Conservation (phyloP, 2,888 invertebrate species). For the Polydesmus complanatus region DNA sequence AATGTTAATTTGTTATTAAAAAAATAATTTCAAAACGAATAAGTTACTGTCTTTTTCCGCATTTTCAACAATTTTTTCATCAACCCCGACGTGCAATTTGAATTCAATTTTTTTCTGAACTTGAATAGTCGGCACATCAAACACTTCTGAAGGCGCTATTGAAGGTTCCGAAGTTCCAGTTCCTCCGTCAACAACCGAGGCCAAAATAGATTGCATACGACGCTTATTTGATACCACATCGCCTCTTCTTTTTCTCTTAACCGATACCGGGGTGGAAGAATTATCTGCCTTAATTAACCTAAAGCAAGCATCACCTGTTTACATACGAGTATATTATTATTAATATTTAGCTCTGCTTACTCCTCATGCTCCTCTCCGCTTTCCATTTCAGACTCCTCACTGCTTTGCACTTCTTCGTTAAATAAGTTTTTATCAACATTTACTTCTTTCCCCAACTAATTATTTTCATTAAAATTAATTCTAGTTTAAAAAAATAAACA, state of each 20-base stretch:
- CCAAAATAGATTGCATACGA: conserved; percentile 26
- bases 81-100: conserved; percentile 3
- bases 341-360: conserved; percentile 10
- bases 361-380: conserved; percentile 40
- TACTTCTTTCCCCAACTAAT: not conserved
- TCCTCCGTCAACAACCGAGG: conserved; percentile 22
- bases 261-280: not conserved
- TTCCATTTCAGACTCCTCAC: conserved; percentile 50
- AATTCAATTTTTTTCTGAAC: conserved; percentile 16
- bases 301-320: not conserved
- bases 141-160: conserved; percentile 38
- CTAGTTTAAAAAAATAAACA: too few species aligned
- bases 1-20: too few species aligned
- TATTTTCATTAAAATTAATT: not conserved
- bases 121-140: conserved; percentile 35
- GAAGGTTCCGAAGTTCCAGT: conserved; percentile 13
- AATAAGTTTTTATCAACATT: not conserved
- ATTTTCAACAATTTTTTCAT: not conserved
- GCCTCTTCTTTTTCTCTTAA: conserved; percentile 23
- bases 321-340: not conserved
- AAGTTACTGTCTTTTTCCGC: too few species aligned
- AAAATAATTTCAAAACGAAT: too few species aligned
- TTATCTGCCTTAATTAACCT: not conserved
- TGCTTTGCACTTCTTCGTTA: conserved; percentile 4
- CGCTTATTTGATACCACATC: conserved; percentile 39